These are phyloP conservation scores for Drosophila grimshawi DNA, from an alignment of 1,140 invertebrate species.

Conservation along the genomic window DNA sequence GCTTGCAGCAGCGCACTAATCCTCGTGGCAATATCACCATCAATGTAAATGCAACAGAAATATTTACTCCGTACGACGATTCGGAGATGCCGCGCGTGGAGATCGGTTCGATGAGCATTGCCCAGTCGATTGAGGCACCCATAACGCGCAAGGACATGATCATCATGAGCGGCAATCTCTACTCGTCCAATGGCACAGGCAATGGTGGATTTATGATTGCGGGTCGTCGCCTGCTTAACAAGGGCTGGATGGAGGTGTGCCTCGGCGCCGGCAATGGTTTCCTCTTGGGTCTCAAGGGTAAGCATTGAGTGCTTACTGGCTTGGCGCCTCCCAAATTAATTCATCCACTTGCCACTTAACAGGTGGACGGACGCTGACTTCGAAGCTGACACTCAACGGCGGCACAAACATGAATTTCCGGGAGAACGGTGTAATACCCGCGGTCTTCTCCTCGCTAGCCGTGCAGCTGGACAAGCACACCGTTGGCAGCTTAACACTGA, in stretches of 20 bases:
- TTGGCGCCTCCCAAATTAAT: not conserved
- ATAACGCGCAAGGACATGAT: conserved; percentile 93
- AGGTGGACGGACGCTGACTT: conserved; percentile 71
- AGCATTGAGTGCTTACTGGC: not conserved
- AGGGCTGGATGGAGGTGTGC: conserved; percentile 93
- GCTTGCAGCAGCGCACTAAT: conserved; percentile 94
- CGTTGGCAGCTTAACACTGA: conserved; percentile 94
- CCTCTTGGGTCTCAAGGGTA: conserved; percentile 89
- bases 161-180: conserved; percentile 91
- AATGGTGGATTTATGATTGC: conserved; percentile 89
- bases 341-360: conserved; percentile 17
- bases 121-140: conserved; percentile 96
- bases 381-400: conserved; percentile 86
- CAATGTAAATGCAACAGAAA: conserved; percentile 95
- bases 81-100: conserved; percentile 92
- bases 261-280: conserved; percentile 92
- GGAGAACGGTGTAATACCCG: conserved; percentile 89
- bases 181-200: conserved; percentile 94
- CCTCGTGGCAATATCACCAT: conserved; percentile 94
- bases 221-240: conserved; percentile 91
- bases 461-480: conserved; percentile 94
- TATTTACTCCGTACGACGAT: conserved; percentile 93
- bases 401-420: conserved; percentile 90
- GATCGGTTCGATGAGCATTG: conserved; percentile 95
- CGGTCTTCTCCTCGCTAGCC: conserved; percentile 89